Percentiles rank a stretch among this genome's conserved stretches.
Conservation (phyloP, 2,797 vertebrate species). For the Acridotheres tristis region DNA sequence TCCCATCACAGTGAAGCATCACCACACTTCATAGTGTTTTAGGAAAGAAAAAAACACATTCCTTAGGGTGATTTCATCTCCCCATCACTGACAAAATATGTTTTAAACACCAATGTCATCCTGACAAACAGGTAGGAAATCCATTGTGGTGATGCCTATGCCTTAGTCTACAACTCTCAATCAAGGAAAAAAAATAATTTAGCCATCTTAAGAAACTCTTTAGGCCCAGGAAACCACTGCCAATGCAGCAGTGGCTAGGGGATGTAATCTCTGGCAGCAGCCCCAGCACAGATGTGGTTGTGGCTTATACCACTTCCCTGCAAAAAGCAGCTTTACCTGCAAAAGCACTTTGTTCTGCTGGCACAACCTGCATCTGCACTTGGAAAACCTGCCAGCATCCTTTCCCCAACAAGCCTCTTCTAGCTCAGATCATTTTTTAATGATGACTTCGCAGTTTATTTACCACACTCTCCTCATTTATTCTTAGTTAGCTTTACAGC, state of each 20-base stretch:
- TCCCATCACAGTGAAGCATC: background rate
- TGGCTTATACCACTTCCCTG: background rate
- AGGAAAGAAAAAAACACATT: background rate
- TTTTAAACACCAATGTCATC: background rate
- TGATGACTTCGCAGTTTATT: constrained; percentile 58
- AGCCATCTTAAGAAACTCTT: background rate
- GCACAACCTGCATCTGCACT: constrained; percentile 50
- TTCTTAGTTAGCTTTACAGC: background rate
- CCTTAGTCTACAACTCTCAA: background rate
- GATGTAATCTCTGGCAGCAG: constrained; percentile 16
- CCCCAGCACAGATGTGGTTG: constrained; percentile 23
- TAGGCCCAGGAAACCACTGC: background rate
- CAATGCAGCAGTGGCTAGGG: background rate
- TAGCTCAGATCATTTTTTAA: constrained; percentile 27
- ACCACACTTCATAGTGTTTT: background rate
- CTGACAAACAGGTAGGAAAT: background rate
- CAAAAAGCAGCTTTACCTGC: constrained; percentile 50
- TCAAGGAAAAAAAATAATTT: background rate
- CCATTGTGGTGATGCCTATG: background rate
- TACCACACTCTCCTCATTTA: constrained; percentile 19
- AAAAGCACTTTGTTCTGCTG: constrained; percentile 43
- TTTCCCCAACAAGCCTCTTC: constrained; percentile 39
- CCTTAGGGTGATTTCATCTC: background rate
- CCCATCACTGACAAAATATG: background rate
- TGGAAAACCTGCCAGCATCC: constrained; percentile 35